Conservation (phyloP, 2,797 vertebrate species). For the Gambusia yucatana region DNA sequence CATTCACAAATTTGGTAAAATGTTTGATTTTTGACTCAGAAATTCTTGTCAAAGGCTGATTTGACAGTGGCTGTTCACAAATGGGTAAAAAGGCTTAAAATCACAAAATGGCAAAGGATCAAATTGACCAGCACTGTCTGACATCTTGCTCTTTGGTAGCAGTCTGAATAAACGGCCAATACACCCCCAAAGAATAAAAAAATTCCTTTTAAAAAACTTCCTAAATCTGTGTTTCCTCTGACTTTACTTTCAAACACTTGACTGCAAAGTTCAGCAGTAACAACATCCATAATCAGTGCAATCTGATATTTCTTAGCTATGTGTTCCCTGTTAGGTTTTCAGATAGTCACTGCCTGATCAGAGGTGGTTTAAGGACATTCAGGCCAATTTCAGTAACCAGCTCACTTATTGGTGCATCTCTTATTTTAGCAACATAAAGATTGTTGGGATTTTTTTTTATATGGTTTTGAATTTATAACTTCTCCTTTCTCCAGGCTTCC, state of each 20-base stretch:
- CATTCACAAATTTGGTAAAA: not conserved
- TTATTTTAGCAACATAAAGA: not conserved
- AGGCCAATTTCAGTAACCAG: not conserved
- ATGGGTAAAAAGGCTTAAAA: not conserved
- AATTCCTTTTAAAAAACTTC: not conserved
- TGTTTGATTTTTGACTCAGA: not conserved
- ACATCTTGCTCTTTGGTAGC: not conserved
- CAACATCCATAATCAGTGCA: not conserved
- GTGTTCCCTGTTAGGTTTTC: not conserved
- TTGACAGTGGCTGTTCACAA: not conserved
- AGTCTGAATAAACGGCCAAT: not conserved
- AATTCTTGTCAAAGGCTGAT: not conserved
- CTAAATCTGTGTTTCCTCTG: not conserved
- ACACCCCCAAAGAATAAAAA: not conserved
- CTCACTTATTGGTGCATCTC: not conserved
- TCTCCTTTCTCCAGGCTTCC: conserved; percentile 85
- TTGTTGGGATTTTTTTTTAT: not conserved
- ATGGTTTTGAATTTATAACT: not conserved
- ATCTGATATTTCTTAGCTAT: not conserved
- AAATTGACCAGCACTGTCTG: not conserved
- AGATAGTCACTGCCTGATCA: not conserved
- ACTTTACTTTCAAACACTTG: not conserved
- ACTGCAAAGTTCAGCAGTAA: not conserved
- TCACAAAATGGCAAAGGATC: not conserved
- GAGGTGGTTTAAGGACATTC: not conserved